Evolutionary conservation across 92 coral and sea anemone species (phyloP), one percentile per base, ranked within the genome.

Genomic region (Phenganax stokvisi): DNA sequence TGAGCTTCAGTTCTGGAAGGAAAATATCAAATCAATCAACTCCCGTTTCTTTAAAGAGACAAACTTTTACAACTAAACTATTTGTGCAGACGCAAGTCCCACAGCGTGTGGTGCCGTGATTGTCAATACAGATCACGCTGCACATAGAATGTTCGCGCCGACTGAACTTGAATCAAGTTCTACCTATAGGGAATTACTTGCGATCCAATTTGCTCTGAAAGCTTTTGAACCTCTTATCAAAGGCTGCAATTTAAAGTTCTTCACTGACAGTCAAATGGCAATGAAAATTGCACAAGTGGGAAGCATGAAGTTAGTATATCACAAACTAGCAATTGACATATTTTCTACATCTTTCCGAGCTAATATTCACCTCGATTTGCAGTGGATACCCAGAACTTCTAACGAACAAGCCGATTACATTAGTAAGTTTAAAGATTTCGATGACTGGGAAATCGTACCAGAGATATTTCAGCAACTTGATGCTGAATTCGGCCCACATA

Each of bases 191-290:
- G 81, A 76, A 31, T 17, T 76, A 27, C 54, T 76, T 2, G 81
- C 81, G 0, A 76, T 76, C 2, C 29, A 73, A 17, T 81, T 69
- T 5, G 81, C 68, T 5, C 2, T 76, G 6, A 31, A 56, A 25
- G 61, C 81, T 25, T 76, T 76, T 30, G 68, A 47, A 27, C 85
- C 85, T 1, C 25, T 81, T 10, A 10, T 81, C 17, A n/a, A n/a
- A 25, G 54, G 28, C 4, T 72, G 71, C 58, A 64, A 71, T 9
- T 58, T 72, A 13, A 82, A 59, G 51, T 37, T 62, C 57, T 82
- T 82, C 73, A 82, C 79, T 6, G 80, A 82, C 66, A 82, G 71
- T 52, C 79, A 82, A 82, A 12, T 64, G 9, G 85, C 85, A 47
- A 20, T 17, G 52, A 60, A 54, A 51, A 71, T 82, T 59, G 16